A percentile compares a stretch with the other conserved stretches of the same genome.
Evolutionary conservation across 2,888 invertebrate species (phyloP).

Genomic region (Scaptodrosophila latifasciaeformis): DNA sequence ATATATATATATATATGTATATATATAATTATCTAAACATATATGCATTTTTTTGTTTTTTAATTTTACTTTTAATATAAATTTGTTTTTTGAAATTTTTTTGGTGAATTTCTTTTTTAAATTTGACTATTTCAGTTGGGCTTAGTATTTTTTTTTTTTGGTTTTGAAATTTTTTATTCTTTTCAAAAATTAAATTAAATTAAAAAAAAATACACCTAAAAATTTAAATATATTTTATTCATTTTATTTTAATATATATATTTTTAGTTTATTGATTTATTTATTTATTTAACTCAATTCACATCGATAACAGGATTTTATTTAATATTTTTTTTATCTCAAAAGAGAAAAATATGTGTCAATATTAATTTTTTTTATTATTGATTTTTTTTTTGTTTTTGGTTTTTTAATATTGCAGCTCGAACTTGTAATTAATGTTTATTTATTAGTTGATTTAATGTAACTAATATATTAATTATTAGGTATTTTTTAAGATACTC

Average conservation of each 20-base stretch:
- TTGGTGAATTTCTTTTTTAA: constrained; percentile 29
- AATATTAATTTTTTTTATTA: constrained; percentile 55
- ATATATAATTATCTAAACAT: constrained; percentile 67
- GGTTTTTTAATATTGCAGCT: constrained; percentile 58
- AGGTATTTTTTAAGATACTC: constrained; percentile 22
- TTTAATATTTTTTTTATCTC: constrained; percentile 66
- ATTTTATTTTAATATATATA: constrained; percentile 3
- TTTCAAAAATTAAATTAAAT: too few species aligned
- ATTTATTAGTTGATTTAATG: constrained; percentile 34
- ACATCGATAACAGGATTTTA: constrained; percentile 54
- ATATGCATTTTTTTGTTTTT: constrained; percentile 46
- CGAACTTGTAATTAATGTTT: constrained; percentile 64
- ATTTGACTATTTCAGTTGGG: constrained; percentile 68
- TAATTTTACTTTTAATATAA: not conserved
- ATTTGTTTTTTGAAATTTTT: too few species aligned
- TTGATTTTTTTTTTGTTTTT: constrained; percentile 21
- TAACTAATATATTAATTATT: constrained; percentile 34
- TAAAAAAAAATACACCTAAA: not conserved
- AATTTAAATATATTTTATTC: constrained; percentile 2
- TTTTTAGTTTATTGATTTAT: constrained; percentile 31
- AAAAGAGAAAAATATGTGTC: constrained; percentile 71
- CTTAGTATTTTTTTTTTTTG: constrained; percentile 57
- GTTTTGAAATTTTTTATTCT: constrained; percentile 10
- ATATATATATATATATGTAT: constrained; percentile 43
- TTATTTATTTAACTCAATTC: constrained; percentile 55